Evolutionary conservation across 1,140 invertebrate species (phyloP).

Genomic region (Fopius arisanus): DNA sequence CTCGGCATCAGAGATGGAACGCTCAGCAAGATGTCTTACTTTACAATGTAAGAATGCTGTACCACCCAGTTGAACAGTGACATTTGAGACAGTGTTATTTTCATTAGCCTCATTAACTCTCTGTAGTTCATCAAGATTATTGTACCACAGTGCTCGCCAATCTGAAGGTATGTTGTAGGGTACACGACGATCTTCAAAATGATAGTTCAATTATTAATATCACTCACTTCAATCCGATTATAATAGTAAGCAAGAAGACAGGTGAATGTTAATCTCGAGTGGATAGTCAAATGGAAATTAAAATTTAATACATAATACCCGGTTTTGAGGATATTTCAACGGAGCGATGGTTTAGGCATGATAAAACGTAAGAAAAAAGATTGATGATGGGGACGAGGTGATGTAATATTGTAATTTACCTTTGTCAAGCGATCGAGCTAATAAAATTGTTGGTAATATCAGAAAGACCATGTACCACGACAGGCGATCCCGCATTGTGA

Average conservation of each 20-base stretch:
- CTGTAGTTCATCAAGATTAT: constrained; percentile 68
- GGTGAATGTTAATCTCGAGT: not conserved
- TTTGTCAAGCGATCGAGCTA: constrained; percentile 64
- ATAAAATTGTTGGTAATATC: constrained; percentile 62
- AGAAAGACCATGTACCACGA: constrained; percentile 65
- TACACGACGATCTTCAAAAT: constrained; percentile 58
- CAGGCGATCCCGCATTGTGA: constrained; percentile 63
- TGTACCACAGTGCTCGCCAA: constrained; percentile 71
- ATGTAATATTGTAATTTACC: constrained; percentile 44
- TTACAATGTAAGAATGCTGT: constrained; percentile 86
- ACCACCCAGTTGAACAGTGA: constrained; percentile 83
- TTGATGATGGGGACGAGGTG: no score
- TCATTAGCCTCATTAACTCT: constrained; percentile 68
- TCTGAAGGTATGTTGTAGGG: constrained; percentile 64
- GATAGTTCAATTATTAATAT: constrained; percentile 8
- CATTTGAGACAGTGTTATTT: constrained; percentile 78
- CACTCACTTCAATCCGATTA: not conserved
- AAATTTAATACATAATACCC: not conserved
- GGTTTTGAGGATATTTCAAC: not conserved
- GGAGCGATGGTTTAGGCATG: not conserved
- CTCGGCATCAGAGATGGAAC: constrained; percentile 69
- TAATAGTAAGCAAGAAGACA: not conserved
- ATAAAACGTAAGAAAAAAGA: not conserved
- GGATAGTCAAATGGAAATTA: not conserved
- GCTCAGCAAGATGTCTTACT: constrained; percentile 73